Base-by-base conservation (phyloP, 1,140 invertebrate species). In the Drusus annulatus region DNA sequence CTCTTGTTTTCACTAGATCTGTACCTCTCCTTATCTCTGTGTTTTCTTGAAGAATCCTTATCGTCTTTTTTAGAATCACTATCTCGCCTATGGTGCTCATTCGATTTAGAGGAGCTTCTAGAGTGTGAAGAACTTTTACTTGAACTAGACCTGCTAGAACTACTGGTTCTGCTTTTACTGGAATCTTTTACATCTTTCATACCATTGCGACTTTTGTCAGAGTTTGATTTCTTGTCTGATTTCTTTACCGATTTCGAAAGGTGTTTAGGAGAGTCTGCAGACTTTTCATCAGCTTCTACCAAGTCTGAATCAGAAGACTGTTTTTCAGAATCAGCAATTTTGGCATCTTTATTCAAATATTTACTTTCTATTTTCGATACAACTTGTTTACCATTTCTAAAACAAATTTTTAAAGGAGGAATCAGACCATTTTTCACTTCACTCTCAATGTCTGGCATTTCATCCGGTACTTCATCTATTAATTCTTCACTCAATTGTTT, bases 311-410 rank as follows among this genome's bases (percentile, higher is more conserved):
- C 50, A 16, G 68, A 51, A 52, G 68, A 71, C 50, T n/a, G 28
- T 31, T 65, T 65, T n/a, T 51, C 45, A 52, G 21, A 8, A 71
- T 71, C 68, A 52, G 23, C 7, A 16, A 23, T 15, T 21, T 21
- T 50, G 36, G 21, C 84, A 68, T 83, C 79, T 82, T 86, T 88
- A 83, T 84, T 87, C 71, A 86, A 86, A 79, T 82, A 84, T 84
- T 90, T 85, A 15, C 85, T 88, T 80, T 89, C 90, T 69, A 94
- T 89, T 88, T 94, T 93, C 7, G 92, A 92, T 79, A 94, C 87
- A 58, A 94, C 90, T 86, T 94, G 92, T 87, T 94, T 94, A 10
- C 94, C 94, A 89, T 95, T 94, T 84, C 93, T 92, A 80, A 94
- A 90, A 36, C 92, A 92, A 83, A 95, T 92, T 89, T 94, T 95